phyloP scores from a whole-genome alignment of 2,797 vertebrate genomes.

The Hephaestus fuliginosus region DNA sequence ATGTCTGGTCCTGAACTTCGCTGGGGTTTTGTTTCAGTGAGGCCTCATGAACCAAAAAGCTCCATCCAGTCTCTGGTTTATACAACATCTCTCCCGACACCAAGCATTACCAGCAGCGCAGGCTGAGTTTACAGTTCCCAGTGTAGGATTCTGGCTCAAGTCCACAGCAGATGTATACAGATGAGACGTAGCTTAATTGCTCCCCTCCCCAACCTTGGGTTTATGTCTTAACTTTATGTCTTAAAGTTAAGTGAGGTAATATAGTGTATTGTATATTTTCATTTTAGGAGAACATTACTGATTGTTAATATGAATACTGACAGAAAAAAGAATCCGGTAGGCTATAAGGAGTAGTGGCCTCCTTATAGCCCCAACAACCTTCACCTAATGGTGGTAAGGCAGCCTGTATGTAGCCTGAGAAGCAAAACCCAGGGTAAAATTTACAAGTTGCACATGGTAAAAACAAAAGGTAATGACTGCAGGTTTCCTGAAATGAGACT shows the following conservation, averaged over 20 bases:
- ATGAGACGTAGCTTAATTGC: not conserved
- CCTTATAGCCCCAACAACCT: not conserved
- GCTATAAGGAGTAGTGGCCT: not conserved
- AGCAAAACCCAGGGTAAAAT: not conserved
- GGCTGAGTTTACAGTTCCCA: not conserved
- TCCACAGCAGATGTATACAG: slow-evolving; percentile 13
- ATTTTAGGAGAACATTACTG: not conserved
- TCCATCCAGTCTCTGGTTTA: slow-evolving; percentile 30
- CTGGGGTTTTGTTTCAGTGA: slow-evolving; percentile 26
- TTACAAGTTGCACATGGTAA: too few species aligned
- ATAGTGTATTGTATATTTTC: not conserved
- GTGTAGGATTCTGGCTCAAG: not conserved
- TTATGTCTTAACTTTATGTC: too few species aligned
- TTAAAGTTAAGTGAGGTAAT: too few species aligned
- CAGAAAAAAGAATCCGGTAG: not conserved
- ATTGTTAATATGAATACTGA: not conserved
- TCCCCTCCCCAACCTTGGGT: too few species aligned
- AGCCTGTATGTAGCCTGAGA: not conserved
- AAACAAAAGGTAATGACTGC: too few species aligned
- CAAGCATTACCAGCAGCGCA: not conserved
- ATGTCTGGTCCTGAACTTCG: slow-evolving; percentile 37
- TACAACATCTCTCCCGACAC: slow-evolving; percentile 5
- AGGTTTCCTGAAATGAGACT: not conserved
- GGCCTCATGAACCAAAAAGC: slow-evolving; percentile 13
- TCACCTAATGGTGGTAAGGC: not conserved